Percentiles rank a stretch among this genome's conserved stretches.
Conservation (phyloP, 2,888 invertebrate species). For the Stratiomys singularior region DNA sequence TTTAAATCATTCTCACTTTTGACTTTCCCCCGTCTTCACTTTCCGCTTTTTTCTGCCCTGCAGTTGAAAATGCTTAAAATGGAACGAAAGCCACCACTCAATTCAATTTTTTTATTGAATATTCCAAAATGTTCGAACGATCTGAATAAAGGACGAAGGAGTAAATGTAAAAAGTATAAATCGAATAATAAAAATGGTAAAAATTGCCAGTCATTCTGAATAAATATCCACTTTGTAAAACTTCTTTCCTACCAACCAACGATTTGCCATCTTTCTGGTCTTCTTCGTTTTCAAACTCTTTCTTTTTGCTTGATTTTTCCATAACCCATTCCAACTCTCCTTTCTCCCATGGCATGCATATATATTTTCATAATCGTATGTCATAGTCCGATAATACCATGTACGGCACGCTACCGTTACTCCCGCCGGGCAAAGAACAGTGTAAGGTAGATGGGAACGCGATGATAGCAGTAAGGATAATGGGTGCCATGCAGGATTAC, state of each 20-base stretch:
- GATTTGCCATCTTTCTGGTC: background rate
- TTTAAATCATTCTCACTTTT: too few species aligned
- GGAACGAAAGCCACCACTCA: background rate
- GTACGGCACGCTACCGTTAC: too few species aligned
- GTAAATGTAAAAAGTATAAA: background rate
- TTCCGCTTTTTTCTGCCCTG: too few species aligned
- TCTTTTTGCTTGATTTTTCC: background rate
- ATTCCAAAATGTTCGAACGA: background rate
- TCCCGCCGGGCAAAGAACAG: too few species aligned
- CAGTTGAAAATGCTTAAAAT: too few species aligned
- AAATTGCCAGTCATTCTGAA: constrained; percentile 33
- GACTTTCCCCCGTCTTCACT: too few species aligned
- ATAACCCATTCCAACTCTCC: background rate
- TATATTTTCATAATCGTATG: too few species aligned
- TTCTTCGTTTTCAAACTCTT: background rate
- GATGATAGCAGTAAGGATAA: too few species aligned
- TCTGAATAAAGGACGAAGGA: background rate
- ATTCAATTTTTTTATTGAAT: constrained; percentile 28
- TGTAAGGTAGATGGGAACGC: too few species aligned
- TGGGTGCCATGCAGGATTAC: too few species aligned
- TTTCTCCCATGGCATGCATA: too few species aligned
- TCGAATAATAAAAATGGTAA: constrained; percentile 16
- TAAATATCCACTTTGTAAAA: constrained; percentile 32
- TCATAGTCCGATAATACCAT: too few species aligned
- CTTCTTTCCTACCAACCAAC: background rate